Evolutionary conservation across 2,113 vertebrate species (phyloP).

Genomic region (Lucifuga dentata): DNA sequence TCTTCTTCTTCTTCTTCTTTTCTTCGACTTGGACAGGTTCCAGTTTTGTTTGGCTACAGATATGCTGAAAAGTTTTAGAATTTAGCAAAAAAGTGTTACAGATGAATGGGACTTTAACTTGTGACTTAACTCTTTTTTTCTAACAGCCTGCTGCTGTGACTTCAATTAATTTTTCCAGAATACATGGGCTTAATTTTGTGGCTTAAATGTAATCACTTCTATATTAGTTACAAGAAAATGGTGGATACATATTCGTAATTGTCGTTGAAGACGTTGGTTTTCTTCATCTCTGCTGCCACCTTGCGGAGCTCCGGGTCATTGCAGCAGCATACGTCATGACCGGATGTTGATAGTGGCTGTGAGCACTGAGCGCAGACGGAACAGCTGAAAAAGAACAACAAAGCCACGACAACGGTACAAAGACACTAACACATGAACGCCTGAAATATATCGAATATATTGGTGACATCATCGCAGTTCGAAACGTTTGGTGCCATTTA

Average conservation of each 20-base stretch:
- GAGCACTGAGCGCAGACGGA: slow-evolving; percentile 53
- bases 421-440: slow-evolving; percentile 20
- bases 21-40: no score
- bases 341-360: slow-evolving; percentile 79
- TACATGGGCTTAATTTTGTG: no score
- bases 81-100: no score
- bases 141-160: no score
- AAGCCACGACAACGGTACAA: slow-evolving; percentile 58
- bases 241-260: background rate
- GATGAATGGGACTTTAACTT: no score
- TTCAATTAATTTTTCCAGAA: no score
- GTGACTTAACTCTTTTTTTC: no score
- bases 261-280: background rate
- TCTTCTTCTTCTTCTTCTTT: no score
- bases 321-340: slow-evolving; percentile 37
- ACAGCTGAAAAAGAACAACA: slow-evolving; percentile 82
- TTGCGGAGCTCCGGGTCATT: slow-evolving; percentile 3
- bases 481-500: no score
- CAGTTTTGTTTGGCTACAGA: no score
- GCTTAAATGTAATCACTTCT: no score
- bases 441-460: background rate
- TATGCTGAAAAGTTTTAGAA: no score
- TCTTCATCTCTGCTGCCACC: slow-evolving; percentile 41
- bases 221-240: background rate
- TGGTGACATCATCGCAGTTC: slow-evolving; percentile 20